A percentile compares a stretch with the other conserved stretches of the same genome.
Conservation (phyloP, 2,888 invertebrate species). For the Thecocarcelia acutangulata region DNA sequence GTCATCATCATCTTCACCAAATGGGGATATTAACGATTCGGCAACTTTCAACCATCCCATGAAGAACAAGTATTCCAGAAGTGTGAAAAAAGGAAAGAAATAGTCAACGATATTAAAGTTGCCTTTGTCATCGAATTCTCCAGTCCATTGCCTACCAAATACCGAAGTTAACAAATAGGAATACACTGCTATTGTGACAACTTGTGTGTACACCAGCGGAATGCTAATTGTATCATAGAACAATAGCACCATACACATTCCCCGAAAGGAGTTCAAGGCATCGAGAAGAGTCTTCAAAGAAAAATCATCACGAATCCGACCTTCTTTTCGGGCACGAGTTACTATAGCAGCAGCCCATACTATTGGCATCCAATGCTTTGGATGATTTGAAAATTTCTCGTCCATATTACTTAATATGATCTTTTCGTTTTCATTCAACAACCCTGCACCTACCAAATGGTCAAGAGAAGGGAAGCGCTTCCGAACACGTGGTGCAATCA, state of each 20-base stretch:
- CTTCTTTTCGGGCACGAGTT: slow-evolving; percentile 92
- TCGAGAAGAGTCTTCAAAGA: slow-evolving; percentile 94
- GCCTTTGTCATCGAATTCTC: slow-evolving; percentile 79
- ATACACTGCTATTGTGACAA: slow-evolving; percentile 92
- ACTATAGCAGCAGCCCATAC: slow-evolving; percentile 95
- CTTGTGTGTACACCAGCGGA: slow-evolving; percentile 91
- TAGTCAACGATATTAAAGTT: slow-evolving; percentile 84
- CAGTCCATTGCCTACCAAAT: slow-evolving; percentile 92
- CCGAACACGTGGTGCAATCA: slow-evolving; percentile 93
- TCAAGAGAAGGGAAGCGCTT: slow-evolving; percentile 92
- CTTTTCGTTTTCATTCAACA: slow-evolving; percentile 90
- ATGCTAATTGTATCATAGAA: slow-evolving; percentile 88
- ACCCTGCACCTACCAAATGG: slow-evolving; percentile 91
- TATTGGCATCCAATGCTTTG: slow-evolving; percentile 94
- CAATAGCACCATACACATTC: slow-evolving; percentile 87
- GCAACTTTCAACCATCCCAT: slow-evolving; percentile 96
- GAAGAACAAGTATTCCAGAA: slow-evolving; percentile 92
- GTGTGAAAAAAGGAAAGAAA: slow-evolving; percentile 93
- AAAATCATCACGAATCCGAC: slow-evolving; percentile 93
- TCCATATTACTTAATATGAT: slow-evolving; percentile 88
- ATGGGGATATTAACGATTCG: slow-evolving; percentile 93
- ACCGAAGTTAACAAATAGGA: slow-evolving; percentile 93
- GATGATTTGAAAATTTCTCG: slow-evolving; percentile 87
- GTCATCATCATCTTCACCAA: slow-evolving; percentile 94
- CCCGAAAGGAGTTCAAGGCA: slow-evolving; percentile 90